Conservation (phyloP, 2,113 vertebrate species). For the Vireo altiloquus region DNA sequence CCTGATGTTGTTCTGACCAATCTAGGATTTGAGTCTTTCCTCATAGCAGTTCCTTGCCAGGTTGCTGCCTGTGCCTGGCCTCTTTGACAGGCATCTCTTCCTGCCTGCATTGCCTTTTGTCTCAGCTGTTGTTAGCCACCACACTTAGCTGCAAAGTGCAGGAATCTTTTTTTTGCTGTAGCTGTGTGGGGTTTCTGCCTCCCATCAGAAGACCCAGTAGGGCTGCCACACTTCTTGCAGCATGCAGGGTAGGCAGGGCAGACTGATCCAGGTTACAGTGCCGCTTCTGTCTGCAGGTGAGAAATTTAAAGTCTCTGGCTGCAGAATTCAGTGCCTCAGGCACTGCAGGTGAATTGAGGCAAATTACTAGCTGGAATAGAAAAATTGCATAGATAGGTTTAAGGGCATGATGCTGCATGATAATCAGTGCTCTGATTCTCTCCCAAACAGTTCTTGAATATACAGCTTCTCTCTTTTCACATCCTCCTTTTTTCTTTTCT, state of each 20-base stretch:
- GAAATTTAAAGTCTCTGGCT: not conserved
- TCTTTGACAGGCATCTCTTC: not conserved
- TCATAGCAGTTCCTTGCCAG: not conserved
- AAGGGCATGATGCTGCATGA: not conserved
- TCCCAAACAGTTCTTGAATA: not conserved
- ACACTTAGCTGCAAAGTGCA: not conserved
- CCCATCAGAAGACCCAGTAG: not conserved
- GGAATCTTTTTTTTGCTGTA: not conserved
- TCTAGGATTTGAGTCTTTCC: not conserved
- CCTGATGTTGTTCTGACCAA: not conserved
- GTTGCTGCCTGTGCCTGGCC: not conserved
- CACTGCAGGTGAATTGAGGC: not conserved
- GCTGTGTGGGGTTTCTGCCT: not conserved
- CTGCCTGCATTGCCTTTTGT: slow-evolving; percentile 1
- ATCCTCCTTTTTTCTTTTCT: not conserved
- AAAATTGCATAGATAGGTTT: not conserved
- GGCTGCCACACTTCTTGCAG: not conserved
- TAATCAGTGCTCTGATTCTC: not conserved
- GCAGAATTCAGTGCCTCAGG: not conserved
- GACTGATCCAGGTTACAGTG: not conserved
- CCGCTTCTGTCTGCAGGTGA: not conserved
- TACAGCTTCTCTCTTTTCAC: not conserved
- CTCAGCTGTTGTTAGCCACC: slow-evolving; percentile 26
- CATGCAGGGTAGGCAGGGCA: not conserved
- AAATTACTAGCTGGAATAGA: not conserved